phyloP scores from a whole-genome alignment of 1,140 invertebrate genomes.

The Dysdera silvatica region DNA sequence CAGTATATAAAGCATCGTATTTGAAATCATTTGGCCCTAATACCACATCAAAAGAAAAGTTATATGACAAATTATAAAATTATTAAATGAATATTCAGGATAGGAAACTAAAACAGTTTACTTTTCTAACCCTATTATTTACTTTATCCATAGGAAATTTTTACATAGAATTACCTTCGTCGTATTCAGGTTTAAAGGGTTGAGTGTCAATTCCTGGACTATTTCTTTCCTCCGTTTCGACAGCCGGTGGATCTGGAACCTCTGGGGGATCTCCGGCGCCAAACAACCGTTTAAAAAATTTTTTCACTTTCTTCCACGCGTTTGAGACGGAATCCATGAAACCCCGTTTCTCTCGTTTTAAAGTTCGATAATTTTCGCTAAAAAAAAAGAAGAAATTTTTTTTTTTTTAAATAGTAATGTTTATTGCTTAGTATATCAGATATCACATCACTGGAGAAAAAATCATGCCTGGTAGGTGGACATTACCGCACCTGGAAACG shows the following conservation, averaged over 20 bases:
- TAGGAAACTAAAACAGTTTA: neutral
- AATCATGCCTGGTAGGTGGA: no score
- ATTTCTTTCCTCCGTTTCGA: neutral
- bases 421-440: no score
- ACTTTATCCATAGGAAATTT: neutral
- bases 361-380: neutral
- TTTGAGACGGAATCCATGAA: slow-evolving; percentile 15
- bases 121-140: neutral
- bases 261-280: neutral
- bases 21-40: neutral
- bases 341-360: slow-evolving; percentile 5
- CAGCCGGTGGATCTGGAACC: neutral
- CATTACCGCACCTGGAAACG: no score
- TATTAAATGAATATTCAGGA: neutral
- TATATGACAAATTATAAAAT: neutral
- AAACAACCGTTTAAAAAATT: slow-evolving; percentile 27
- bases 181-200: neutral
- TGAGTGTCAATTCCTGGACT: neutral
- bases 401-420: neutral
- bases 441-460: no score
- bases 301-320: slow-evolving; percentile 24
- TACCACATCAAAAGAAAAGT: neutral
- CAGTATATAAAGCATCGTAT: neutral
- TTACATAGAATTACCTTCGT: neutral
- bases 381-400: neutral